These are phyloP conservation scores for Ciconia nigra DNA, from an alignment of 2,797 vertebrate species.

Conservation along the genomic window DNA sequence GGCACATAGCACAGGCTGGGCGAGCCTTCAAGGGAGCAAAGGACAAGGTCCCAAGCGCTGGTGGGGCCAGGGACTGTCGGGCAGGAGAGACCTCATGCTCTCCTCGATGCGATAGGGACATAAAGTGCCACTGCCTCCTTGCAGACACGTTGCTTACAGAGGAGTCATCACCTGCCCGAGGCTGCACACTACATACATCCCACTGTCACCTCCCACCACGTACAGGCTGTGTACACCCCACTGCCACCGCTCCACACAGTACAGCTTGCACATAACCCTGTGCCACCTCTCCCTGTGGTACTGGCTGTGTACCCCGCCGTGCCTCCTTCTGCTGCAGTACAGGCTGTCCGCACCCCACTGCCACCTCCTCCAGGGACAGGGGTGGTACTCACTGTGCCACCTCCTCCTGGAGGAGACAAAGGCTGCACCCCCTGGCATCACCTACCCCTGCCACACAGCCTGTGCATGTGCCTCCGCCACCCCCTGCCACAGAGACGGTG, in stretches of 20 bases:
- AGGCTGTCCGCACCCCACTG: not conserved
- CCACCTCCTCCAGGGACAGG: not conserved
- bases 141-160: not conserved
- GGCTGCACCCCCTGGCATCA: not conserved
- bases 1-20: not conserved
- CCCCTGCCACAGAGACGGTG: accelerated
- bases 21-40: not conserved
- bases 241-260: not conserved
- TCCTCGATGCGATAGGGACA: not conserved
- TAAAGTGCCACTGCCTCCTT: not conserved
- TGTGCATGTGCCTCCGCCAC: accelerated
- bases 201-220: accelerated
- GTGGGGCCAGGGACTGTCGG: not conserved
- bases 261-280: not conserved
- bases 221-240: not conserved
- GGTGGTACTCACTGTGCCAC: not conserved
- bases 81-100: accelerated
- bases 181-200: accelerated
- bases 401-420: accelerated
- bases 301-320: accelerated
- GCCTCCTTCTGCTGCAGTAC: not conserved
- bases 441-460: not conserved
- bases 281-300: not conserved
- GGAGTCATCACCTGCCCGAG: not conserved
- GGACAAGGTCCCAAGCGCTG: accelerated